These are phyloP conservation scores for Rhinoptilus africanus DNA, from an alignment of 2,113 vertebrate genomes.

Conservation along the genomic window DNA sequence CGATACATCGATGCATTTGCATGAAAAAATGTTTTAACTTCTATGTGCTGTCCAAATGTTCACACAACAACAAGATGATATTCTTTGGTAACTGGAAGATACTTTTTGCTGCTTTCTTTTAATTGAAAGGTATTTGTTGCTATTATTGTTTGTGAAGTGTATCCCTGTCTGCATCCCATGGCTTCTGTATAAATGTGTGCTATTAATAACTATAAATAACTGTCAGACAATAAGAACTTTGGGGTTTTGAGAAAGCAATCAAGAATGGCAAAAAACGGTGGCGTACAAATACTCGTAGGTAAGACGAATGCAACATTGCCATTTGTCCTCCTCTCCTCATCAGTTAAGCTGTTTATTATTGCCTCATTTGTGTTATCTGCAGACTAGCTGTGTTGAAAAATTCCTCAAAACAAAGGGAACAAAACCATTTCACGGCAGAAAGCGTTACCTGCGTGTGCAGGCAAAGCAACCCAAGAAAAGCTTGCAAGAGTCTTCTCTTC, in stretches of 20 bases:
- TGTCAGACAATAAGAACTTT: neutral
- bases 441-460: fast-evolving
- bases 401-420: neutral
- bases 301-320: neutral
- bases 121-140: neutral
- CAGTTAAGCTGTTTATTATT: neutral
- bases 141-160: neutral
- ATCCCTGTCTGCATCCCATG: neutral
- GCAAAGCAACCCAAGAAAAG: neutral
- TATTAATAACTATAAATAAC: neutral
- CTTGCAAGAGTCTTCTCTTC: neutral
- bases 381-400: neutral
- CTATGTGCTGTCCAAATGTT: neutral
- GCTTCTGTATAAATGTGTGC: neutral
- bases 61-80: neutral
- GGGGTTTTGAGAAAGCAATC: neutral
- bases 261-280: neutral
- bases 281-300: neutral
- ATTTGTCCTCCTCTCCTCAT: neutral
- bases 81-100: neutral
- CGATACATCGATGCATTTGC: neutral
- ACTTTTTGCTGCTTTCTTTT: neutral
- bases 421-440: neutral
- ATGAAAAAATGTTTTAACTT: neutral
- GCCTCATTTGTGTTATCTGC: neutral